Evolutionary conservation across 2,888 invertebrate genomes (phyloP), one percentile per base, ranked within the genome.

Genomic region (Hipparchia sbordonii): DNA sequence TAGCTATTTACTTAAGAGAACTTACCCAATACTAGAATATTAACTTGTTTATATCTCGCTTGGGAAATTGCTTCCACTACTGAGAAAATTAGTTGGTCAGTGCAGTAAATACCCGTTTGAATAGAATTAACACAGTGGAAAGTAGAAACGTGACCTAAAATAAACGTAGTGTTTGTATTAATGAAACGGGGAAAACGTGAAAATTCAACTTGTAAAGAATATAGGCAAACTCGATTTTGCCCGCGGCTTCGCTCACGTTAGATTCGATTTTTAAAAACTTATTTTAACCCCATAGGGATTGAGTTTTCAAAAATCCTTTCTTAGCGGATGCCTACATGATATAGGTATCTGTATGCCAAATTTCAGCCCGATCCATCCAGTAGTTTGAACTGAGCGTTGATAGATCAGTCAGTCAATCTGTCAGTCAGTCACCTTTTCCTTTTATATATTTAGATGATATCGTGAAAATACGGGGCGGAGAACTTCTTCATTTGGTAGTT

Each of bases 21-120:
- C 23, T 46, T 68, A 48, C 33, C 59, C 7, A 39, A 2, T 59
- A 68, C 67, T 68, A 48, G 67, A 57, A 59, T 57, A 68, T 57
- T 57, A 59, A 68, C 67, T 68, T 59, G 57, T 67, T 67, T 57
- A 59, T 68, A 10, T 6, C 67, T 59, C 67, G 46, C 67, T 59
- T 48, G 67, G 59, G 67, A 68, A 68, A 68, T 59, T 59, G 67
- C 57, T 59, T 13, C 69, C n/a, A 6, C 23, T 52, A 13, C 46
- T 48, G 52, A 13, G 69, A 52, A 69, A 61, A 69, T 69, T 61
- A 69, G 69, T 69, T 61, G 69, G 69, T 39, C 61, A 69, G 51
- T 6, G 61, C 13, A 52, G 61, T 69, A 61, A 69, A 61, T 60
- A 51, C 13, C 13, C n/a, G 61, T 52, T 68, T 60, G n/a, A 33